Evolutionary conservation across 2,113 vertebrate species (phyloP).

Genomic region (Pseudorhombus dupliciocellatus): DNA sequence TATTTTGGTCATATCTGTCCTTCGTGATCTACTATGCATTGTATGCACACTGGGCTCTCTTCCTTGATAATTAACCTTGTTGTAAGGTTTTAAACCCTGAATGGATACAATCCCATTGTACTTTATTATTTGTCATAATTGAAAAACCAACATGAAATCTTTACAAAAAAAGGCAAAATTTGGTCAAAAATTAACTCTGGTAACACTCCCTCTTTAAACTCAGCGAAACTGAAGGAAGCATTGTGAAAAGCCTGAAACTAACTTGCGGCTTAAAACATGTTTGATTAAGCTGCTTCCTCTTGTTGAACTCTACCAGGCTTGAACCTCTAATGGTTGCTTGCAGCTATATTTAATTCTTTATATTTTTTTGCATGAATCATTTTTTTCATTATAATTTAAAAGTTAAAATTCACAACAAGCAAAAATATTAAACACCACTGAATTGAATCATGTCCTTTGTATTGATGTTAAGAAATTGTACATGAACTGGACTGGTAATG

Average conservation of each 20-base stretch:
- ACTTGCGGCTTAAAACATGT: neutral
- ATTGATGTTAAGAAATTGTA: conserved; percentile 35
- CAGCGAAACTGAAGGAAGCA: neutral
- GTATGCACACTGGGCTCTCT: neutral
- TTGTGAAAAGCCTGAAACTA: neutral
- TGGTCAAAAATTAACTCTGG: too few species aligned
- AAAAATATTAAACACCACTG: conserved; percentile 4
- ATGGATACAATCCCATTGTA: too few species aligned
- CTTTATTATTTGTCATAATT: neutral
- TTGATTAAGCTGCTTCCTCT: neutral
- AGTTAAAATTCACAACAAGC: neutral
- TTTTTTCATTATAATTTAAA: neutral
- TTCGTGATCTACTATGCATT: conserved; percentile 13
- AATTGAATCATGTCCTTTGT: conserved; percentile 21
- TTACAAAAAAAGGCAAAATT: too few species aligned
- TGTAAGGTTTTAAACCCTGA: too few species aligned
- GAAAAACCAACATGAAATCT: neutral
- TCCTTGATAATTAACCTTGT: neutral
- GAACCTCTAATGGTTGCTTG: neutral
- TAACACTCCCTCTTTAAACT: too few species aligned
- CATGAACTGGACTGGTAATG: conserved; percentile 3
- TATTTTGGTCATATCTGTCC: neutral
- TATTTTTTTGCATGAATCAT: neutral
- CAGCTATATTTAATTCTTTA: neutral
- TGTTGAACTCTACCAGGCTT: neutral